Base-by-base conservation (phyloP, 2,797 vertebrate species). In the Xiphophorus birchmanni region DNA sequence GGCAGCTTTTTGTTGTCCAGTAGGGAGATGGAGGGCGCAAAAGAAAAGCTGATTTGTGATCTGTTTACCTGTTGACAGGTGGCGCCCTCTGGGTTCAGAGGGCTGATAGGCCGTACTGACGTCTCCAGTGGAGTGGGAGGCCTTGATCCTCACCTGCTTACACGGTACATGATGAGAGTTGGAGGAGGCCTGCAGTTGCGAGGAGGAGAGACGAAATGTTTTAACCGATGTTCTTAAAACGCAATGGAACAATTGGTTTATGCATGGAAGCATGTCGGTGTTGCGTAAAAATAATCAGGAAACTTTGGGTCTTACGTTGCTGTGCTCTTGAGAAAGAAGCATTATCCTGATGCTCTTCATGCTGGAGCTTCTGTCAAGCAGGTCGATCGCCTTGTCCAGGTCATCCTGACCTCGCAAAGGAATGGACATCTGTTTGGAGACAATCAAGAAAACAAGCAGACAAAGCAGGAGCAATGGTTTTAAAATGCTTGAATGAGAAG, bases 311-410 rank as follows among this genome's bases (percentile, higher is more conserved):
- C 97, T 95, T 91, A 99, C 98, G 67, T 98, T 97, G 90, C 96
- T 97, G 89, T 95, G 96, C 91, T 99, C 97, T 88, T 96, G 97
- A 54, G 96, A 95, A 83, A 99, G 95, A 83, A 99, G 93, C 84
- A 99, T 93, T 91, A 99, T 99, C 90, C 96, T 96, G 93, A 99
- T 97, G 95, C 98, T 99, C 94, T 99, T 99, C 97, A 98, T 97
- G 93, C 96, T 99, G 44, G 96, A 96, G 94, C 97, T 99, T 91
- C 98, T 92, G 93, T 99, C 98, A 75, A 99, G 94, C 80, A 99
- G 96, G 91, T 99, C 97, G 60, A 99, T 91, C 2, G 98, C 98
- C 91, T 99, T 99, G 92, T 99, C 97, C 89, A 99, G 96, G 93
- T 99, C 98, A 75, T 98, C 98, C 93, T 99, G 98, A 87, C 94